Conservation (phyloP, 2,888 invertebrate species). For the Diplazon laetatorius region DNA sequence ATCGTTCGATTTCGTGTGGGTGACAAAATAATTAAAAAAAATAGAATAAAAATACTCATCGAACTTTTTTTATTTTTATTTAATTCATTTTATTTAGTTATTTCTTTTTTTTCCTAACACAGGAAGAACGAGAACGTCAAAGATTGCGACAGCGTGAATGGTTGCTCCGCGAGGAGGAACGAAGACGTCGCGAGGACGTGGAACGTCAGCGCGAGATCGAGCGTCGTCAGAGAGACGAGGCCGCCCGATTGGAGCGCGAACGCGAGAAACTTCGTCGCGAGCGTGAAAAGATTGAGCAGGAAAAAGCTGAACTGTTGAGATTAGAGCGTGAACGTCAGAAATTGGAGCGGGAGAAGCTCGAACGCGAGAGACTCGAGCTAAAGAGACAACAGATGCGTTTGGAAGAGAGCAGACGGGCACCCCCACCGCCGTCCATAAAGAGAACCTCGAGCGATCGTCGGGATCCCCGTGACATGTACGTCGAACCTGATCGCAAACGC, state of each 20-base stretch:
- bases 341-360: constrained; percentile 88
- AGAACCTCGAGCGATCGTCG: constrained; percentile 78
- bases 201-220: constrained; percentile 91
- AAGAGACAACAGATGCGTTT: constrained; percentile 89
- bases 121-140: constrained; percentile 90
- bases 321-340: constrained; percentile 93
- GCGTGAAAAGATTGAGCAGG: constrained; percentile 93
- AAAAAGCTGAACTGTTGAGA: constrained; percentile 92
- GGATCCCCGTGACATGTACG: constrained; percentile 78
- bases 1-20: too few relatives aligned
- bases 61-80: too few relatives aligned
- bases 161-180: constrained; percentile 90
- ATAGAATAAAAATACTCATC: too few relatives aligned
- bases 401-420: constrained; percentile 77
- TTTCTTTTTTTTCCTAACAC: constrained; percentile 54
- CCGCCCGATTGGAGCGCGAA: constrained; percentile 91
- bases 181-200: constrained; percentile 90
- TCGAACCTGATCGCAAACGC: constrained; percentile 79
- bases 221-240: constrained; percentile 92
- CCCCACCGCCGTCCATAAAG: constrained; percentile 76
- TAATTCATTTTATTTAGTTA: too few relatives aligned
- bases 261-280: constrained; percentile 92
- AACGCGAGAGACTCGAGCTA: constrained; percentile 92
- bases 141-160: constrained; percentile 91
- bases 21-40: too few relatives aligned